Evolutionary conservation across 2,888 invertebrate species (phyloP).

Genomic region (Euplexia lucipara): DNA sequence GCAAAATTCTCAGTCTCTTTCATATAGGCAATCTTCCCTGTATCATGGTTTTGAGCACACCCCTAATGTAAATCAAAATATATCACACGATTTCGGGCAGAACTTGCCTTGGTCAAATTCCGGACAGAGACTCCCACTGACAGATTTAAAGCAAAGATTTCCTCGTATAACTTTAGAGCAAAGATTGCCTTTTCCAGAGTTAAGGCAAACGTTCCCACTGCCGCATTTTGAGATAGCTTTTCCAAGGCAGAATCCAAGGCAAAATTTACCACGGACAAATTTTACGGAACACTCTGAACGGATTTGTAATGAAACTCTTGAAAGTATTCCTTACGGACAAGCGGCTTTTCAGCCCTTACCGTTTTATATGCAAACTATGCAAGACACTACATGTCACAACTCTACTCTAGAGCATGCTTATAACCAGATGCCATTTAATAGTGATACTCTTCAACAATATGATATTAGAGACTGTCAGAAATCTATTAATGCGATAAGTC

Average conservation of each 20-base stretch:
- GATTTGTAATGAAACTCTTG: background rate
- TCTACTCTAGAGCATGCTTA: background rate
- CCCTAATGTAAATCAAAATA: background rate
- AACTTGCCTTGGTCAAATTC: background rate
- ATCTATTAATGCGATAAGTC: background rate
- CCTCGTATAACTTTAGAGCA: no score
- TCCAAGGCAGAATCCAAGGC: no score
- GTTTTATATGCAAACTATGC: background rate
- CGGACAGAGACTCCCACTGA: background rate
- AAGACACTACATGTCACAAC: background rate
- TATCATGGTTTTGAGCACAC: background rate
- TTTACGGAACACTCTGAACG: background rate
- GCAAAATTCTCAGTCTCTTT: background rate
- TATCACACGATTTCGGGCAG: background rate
- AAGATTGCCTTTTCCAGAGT: background rate
- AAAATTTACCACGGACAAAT: background rate
- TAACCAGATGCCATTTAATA: background rate
- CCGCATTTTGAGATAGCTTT: no score
- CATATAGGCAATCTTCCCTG: background rate
- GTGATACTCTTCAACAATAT: background rate
- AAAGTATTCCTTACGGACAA: conserved; percentile 4
- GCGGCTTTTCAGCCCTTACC: background rate
- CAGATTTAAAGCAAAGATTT: background rate
- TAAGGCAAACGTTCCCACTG: no score
- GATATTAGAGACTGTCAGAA: background rate